Evolutionary conservation across 2,797 vertebrate species (phyloP).

Genomic region (Salarias fasciatus): DNA sequence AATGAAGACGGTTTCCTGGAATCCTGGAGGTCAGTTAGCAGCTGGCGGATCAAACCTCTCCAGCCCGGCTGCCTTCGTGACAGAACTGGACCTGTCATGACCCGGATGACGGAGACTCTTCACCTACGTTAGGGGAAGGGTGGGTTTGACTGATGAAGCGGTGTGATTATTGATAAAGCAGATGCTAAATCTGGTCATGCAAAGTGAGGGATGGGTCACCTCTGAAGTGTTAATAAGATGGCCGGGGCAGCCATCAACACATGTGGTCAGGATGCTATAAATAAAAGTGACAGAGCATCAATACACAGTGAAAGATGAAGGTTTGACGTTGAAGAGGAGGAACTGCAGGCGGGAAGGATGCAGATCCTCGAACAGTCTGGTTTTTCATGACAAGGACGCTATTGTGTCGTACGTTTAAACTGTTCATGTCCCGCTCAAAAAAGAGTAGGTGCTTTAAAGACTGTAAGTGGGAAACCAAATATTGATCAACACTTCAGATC

Average conservation of each 20-base stretch:
- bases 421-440: too few species aligned
- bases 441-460: too few species aligned
- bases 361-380: too few species aligned
- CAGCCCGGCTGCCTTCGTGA: background rate
- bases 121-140: background rate
- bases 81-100: too few species aligned
- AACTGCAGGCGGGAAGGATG: background rate
- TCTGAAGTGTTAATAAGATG: constrained; percentile 25
- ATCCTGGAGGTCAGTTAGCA: too few species aligned
- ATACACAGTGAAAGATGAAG: background rate
- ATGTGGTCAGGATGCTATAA: background rate
- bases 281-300: background rate
- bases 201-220: background rate
- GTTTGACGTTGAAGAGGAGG: background rate
- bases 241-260: background rate
- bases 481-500: too few species aligned
- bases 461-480: too few species aligned
- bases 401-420: too few species aligned
- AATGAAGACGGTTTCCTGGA: too few species aligned
- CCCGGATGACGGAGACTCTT: too few species aligned
- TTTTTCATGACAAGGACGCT: too few species aligned
- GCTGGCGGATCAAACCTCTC: background rate
- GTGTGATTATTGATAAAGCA: background rate
- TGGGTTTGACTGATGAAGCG: constrained; percentile 10
- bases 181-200: constrained; percentile 5